Percentiles rank a stretch among this genome's conserved stretches.
Evolutionary conservation across 2,797 vertebrate species (phyloP).

Genomic region (Tadarida brasiliensis): DNA sequence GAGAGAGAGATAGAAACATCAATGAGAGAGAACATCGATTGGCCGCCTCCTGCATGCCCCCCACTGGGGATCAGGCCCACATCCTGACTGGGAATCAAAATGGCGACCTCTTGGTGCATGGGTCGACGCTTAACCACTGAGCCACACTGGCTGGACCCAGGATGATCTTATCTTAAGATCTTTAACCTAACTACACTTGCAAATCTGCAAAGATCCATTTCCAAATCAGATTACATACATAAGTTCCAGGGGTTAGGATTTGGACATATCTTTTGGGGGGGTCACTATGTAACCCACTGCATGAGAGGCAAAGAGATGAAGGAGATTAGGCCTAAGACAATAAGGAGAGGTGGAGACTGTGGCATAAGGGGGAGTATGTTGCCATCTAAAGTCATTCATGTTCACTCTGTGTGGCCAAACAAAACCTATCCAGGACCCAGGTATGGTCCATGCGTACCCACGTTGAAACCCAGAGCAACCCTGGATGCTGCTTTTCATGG

Average conservation of each 20-base stretch:
- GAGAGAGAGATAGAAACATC: no score
- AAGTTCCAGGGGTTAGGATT: background rate
- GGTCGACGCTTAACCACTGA: no score
- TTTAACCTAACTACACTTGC: background rate
- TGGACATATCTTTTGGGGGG: background rate
- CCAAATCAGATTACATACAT: background rate
- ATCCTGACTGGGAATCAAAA: no score
- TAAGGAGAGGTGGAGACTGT: background rate
- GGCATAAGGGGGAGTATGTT: background rate
- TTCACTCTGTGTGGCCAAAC: background rate
- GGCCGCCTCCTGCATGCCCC: no score
- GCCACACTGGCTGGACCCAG: background rate
- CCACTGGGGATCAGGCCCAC: no score
- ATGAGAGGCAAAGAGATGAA: background rate
- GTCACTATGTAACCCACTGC: background rate
- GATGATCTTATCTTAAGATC: background rate
- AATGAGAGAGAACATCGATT: no score
- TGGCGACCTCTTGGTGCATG: no score
- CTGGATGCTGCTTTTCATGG: background rate
- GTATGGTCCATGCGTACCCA: no score
- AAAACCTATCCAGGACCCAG: background rate
- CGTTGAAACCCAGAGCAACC: background rate
- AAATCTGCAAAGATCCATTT: background rate
- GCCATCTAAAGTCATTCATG: background rate
- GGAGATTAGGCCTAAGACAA: no score